These are phyloP conservation scores for Lagopus muta DNA, from an alignment of 2,113 vertebrate species.

Conservation along the genomic window DNA sequence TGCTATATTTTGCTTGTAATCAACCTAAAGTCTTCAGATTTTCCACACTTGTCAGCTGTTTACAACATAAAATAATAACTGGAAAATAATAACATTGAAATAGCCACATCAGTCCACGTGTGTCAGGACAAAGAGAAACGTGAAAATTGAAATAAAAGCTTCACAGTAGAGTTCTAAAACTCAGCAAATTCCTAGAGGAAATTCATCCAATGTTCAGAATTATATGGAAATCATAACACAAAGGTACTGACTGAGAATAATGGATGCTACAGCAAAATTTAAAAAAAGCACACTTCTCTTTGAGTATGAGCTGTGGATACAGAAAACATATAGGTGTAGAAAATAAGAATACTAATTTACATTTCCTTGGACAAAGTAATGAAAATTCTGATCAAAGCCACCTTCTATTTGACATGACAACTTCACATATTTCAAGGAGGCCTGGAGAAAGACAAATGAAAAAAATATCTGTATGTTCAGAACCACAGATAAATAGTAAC, in stretches of 20 bases:
- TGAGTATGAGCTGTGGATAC: constrained; percentile 1
- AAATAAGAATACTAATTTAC: constrained; percentile 58
- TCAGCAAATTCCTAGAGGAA: constrained; percentile 13
- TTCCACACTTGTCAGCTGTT: neutral
- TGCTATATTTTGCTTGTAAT: neutral
- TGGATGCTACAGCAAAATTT: constrained; percentile 2
- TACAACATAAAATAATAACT: constrained; percentile 29
- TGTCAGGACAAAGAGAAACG: constrained; percentile 1
- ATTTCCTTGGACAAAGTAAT: constrained; percentile 51
- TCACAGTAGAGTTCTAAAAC: neutral
- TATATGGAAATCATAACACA: constrained; percentile 30
- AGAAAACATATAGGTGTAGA: constrained; percentile 3
- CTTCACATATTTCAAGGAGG: neutral
- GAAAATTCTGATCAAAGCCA: constrained; percentile 14
- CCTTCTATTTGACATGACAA: neutral
- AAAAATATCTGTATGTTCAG: neutral
- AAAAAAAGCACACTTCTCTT: constrained; percentile 44
- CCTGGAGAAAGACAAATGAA: neutral
- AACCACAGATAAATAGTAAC: neutral
- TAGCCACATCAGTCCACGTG: neutral
- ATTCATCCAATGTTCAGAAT: constrained; percentile 52
- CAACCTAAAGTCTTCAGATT: neutral
- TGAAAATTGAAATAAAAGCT: constrained; percentile 39
- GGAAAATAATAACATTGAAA: constrained; percentile 26
- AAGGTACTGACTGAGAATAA: constrained; percentile 44